A percentile compares a stretch with the other conserved stretches of the same genome.
These are phyloP conservation scores for Rosalia funebris DNA, from an alignment of 2,888 invertebrate genomes.

Conservation along the genomic window DNA sequence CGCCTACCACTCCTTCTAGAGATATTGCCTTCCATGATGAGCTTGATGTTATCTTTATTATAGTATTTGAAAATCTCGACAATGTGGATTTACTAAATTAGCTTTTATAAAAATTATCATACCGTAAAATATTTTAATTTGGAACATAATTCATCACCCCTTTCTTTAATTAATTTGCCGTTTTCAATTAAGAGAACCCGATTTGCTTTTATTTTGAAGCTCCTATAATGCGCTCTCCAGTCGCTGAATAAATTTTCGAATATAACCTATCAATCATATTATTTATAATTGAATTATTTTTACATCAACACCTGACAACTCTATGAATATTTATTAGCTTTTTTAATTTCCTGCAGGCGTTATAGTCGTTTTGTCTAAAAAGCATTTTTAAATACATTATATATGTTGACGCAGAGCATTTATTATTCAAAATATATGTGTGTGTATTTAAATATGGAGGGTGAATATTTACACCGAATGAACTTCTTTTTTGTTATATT, in stretches of 20 bases:
- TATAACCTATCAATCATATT: slow-evolving; percentile 45
- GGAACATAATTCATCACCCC: slow-evolving; percentile 40
- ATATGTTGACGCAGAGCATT: slow-evolving; percentile 36
- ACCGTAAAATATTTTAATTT: slow-evolving; percentile 42
- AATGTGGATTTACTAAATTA: slow-evolving; percentile 46
- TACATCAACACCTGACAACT: slow-evolving; percentile 48
- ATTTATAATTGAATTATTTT: slow-evolving; percentile 48
- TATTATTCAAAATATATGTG: slow-evolving; percentile 35
- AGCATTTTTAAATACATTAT: slow-evolving; percentile 40
- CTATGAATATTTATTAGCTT: slow-evolving; percentile 50
- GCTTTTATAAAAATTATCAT: slow-evolving; percentile 43
- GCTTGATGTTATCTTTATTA: slow-evolving; percentile 56
- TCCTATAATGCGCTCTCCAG: slow-evolving; percentile 23
- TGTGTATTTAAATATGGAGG: slow-evolving; percentile 1
- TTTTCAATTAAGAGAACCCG: slow-evolving; percentile 35
- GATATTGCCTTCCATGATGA: slow-evolving; percentile 52
- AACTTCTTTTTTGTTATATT: slow-evolving; percentile 4
- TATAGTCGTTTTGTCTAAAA: slow-evolving; percentile 44
- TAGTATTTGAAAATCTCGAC: slow-evolving; percentile 47
- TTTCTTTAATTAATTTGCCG: slow-evolving; percentile 39
- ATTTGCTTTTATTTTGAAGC: slow-evolving; percentile 32
- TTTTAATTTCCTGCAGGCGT: slow-evolving; percentile 48
- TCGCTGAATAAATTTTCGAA: slow-evolving; percentile 27
- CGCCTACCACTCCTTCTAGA: slow-evolving; percentile 42
- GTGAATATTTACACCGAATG: slow-evolving; percentile 9